These are phyloP conservation scores for Silvanus unidentatus DNA, from an alignment of 2,888 invertebrate species.

Conservation along the genomic window DNA sequence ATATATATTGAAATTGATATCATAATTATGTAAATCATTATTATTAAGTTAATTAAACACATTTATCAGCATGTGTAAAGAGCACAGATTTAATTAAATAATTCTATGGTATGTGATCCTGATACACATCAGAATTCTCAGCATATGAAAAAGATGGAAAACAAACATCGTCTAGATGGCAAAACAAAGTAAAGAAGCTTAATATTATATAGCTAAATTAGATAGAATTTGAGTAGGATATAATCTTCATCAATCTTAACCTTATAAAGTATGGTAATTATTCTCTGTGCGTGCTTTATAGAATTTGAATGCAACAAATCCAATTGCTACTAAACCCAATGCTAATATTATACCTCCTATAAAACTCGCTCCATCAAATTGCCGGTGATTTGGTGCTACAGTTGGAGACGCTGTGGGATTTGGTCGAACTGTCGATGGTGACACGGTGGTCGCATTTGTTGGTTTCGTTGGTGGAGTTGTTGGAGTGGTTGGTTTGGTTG, in stretches of 20 bases:
- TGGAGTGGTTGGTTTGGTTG: slow-evolving; percentile 10
- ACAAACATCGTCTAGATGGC: too few relatives aligned
- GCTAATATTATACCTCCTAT: slow-evolving; percentile 82
- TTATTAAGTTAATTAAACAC: too few relatives aligned
- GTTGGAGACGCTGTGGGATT: slow-evolving; percentile 29
- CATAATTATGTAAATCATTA: too few relatives aligned
- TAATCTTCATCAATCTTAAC: background rate
- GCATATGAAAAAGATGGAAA: too few relatives aligned
- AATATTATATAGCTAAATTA: too few relatives aligned
- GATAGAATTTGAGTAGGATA: too few relatives aligned
- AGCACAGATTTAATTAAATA: too few relatives aligned
- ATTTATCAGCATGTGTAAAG: too few relatives aligned
- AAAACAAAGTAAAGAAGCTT: too few relatives aligned
- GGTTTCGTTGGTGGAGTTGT: slow-evolving; percentile 15
- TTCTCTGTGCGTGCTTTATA: slow-evolving; percentile 79
- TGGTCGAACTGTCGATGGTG: slow-evolving; percentile 9
- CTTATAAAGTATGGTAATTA: slow-evolving; percentile 84
- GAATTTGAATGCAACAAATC: slow-evolving; percentile 79
- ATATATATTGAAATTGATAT: too few relatives aligned
- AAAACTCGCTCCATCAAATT: slow-evolving; percentile 71
- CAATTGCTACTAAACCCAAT: slow-evolving; percentile 70
- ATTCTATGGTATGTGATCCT: too few relatives aligned
- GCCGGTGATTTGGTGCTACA: slow-evolving; percentile 36
- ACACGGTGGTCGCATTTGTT: slow-evolving; percentile 19
- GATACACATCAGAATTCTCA: too few relatives aligned